Evolutionary conservation across 37 sponge, comb jelly and placozoan genomes (phyloP).

Genomic region (Theonella swinhoei): DNA sequence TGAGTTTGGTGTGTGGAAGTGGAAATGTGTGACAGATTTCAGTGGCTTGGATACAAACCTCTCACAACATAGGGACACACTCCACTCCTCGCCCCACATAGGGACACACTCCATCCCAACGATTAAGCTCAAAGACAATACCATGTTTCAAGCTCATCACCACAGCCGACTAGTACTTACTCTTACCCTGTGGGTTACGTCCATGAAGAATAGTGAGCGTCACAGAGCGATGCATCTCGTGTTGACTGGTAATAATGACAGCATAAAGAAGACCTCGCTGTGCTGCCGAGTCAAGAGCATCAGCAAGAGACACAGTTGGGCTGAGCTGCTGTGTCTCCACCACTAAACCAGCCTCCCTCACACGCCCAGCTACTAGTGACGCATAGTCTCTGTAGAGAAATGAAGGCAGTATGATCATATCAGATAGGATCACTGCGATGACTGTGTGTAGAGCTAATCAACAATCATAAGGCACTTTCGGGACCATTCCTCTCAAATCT

Average conservation of each 20-base stretch:
- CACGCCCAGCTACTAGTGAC: slow-evolving; percentile 32
- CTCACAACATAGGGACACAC: too few species aligned
- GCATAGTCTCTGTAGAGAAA: slow-evolving; percentile 69
- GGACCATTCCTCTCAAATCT: too few species aligned
- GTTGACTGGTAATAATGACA: slow-evolving; percentile 73
- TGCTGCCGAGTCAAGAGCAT: slow-evolving; percentile 69
- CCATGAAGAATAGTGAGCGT: slow-evolving; percentile 84
- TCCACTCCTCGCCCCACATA: too few species aligned
- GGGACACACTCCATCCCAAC: too few species aligned
- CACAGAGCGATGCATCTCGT: slow-evolving; percentile 80
- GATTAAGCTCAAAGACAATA: too few species aligned
- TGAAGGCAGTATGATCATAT: background rate
- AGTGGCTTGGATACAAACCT: too few species aligned
- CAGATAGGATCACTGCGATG: background rate
- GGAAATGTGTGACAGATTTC: too few species aligned
- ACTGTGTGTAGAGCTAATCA: background rate
- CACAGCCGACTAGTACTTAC: too few species aligned
- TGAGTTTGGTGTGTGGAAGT: too few species aligned
- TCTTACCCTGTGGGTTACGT: slow-evolving; percentile 82
- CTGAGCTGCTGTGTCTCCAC: slow-evolving; percentile 45
- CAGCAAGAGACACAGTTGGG: slow-evolving; percentile 66
- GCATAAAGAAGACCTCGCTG: slow-evolving; percentile 71
- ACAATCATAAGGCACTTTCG: too few species aligned
- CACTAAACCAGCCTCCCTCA: slow-evolving; percentile 25
- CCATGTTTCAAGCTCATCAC: too few species aligned